Conservation (phyloP, 2,797 vertebrate species). For the Ficedula albicollis region DNA sequence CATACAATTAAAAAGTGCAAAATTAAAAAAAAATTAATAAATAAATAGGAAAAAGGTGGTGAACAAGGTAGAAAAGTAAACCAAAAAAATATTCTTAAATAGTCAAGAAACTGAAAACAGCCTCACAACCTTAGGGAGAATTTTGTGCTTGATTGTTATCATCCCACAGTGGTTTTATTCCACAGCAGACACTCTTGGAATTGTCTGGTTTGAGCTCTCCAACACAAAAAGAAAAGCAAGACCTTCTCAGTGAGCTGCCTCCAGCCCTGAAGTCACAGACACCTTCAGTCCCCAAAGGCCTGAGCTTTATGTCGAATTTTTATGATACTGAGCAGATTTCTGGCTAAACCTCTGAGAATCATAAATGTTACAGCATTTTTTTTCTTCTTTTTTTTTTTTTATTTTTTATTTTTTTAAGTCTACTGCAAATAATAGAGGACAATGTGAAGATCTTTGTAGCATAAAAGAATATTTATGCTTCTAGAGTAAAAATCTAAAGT, state of each 20-base stretch:
- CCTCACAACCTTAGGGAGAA: not conserved
- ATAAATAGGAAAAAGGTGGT: not conserved
- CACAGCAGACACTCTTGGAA: not conserved
- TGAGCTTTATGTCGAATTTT: not conserved
- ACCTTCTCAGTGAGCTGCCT: not conserved
- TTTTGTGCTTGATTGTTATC: not conserved
- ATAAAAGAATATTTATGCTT: not conserved
- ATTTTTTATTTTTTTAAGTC: not conserved
- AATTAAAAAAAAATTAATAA: not conserved
- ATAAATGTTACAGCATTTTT: not conserved
- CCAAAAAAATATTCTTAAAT: not conserved
- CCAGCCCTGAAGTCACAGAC: not conserved
- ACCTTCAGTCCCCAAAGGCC: not conserved
- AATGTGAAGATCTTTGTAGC: not conserved
- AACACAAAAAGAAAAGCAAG: not conserved
- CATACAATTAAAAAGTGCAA: not conserved
- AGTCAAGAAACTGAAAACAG: not conserved
- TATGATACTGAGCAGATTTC: not conserved
- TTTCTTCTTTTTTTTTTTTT: no score
- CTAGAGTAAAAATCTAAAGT: not conserved
- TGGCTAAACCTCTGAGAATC: not conserved
- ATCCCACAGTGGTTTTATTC: not conserved
- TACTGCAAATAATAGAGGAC: not conserved
- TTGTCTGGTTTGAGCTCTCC: not conserved
- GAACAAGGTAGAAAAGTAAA: not conserved